phyloP scores from a whole-genome alignment of 2,888 invertebrate species.

The Metalampra italica region DNA sequence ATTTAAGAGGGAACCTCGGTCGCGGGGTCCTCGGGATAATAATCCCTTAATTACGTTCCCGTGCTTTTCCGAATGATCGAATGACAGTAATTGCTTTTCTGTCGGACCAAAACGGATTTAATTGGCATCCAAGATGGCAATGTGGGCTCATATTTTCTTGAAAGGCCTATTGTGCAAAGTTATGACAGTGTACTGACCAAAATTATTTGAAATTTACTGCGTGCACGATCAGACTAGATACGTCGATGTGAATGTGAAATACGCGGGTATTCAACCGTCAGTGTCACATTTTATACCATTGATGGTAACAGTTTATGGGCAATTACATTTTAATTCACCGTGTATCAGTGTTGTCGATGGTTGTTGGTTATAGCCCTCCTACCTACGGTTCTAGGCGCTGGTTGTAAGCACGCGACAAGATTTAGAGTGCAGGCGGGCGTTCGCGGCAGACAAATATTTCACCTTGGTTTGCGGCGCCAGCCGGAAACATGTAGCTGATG shows the following conservation, averaged over 20 bases:
- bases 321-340: constrained; percentile 20
- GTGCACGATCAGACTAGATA: constrained; percentile 4
- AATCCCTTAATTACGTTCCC: constrained; percentile 61
- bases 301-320: constrained; percentile 9
- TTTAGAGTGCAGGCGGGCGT: constrained; percentile 46
- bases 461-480: constrained; percentile 53
- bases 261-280: constrained; percentile 11
- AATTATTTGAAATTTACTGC: constrained; percentile 7
- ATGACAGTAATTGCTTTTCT: constrained; percentile 66
- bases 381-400: constrained; percentile 32
- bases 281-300: constrained; percentile 11
- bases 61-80: constrained; percentile 59
- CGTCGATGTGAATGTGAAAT: constrained; percentile 6
- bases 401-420: constrained; percentile 61
- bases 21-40: constrained; percentile 44
- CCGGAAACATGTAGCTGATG: constrained; percentile 29
- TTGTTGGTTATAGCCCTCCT: constrained; percentile 22
- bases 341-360: constrained; percentile 42
- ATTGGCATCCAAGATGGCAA: constrained; percentile 39
- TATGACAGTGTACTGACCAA: constrained; percentile 10
- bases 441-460: constrained; percentile 64
- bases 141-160: constrained; percentile 25
- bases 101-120: constrained; percentile 51
- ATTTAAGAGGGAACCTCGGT: constrained; percentile 46
- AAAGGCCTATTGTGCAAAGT: constrained; percentile 16